phyloP scores from a whole-genome alignment of 1,140 invertebrate genomes.

The Ceratina calcarata region DNA sequence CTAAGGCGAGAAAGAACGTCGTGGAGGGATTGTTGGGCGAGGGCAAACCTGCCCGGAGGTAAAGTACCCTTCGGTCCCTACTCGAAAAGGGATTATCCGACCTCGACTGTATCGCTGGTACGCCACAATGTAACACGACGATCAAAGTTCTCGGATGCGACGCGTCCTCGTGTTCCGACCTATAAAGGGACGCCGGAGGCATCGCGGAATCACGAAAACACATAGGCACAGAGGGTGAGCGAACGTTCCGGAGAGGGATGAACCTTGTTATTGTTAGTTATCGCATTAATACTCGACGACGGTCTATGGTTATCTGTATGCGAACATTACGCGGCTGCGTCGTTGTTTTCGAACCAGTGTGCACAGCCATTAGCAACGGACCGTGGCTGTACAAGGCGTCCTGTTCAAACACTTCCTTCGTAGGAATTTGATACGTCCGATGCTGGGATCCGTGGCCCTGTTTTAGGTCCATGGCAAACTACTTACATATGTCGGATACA shows the following conservation, averaged over 20 bases:
- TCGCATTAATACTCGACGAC: conserved; percentile 60
- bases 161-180: conserved; percentile 32
- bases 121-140: conserved; percentile 60
- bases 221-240: not conserved
- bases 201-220: conserved; percentile 52
- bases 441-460: conserved; percentile 32
- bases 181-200: conserved; percentile 50
- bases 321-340: conserved; percentile 34
- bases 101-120: conserved; percentile 58
- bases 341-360: conserved; percentile 48
- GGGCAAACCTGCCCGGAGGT: conserved; percentile 36
- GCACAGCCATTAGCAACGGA: conserved; percentile 56
- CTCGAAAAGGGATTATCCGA: conserved; percentile 63
- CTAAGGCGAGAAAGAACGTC: conserved; percentile 50
- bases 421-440: conserved; percentile 57
- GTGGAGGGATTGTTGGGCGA: conserved; percentile 46
- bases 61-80: conserved; percentile 56
- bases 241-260: conserved; percentile 13
- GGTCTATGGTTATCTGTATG: conserved; percentile 16
- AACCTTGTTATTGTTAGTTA: conserved; percentile 67
- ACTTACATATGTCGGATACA: conserved; percentile 5
- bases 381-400: conserved; percentile 31
- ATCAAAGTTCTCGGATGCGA: conserved; percentile 60
- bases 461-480: conserved; percentile 29
- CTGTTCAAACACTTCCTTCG: conserved; percentile 57